Evolutionary conservation across 30 jellyfish, hydroid and myxozoan genomes (phyloP).

Genomic region (Catostylus mosaicus): DNA sequence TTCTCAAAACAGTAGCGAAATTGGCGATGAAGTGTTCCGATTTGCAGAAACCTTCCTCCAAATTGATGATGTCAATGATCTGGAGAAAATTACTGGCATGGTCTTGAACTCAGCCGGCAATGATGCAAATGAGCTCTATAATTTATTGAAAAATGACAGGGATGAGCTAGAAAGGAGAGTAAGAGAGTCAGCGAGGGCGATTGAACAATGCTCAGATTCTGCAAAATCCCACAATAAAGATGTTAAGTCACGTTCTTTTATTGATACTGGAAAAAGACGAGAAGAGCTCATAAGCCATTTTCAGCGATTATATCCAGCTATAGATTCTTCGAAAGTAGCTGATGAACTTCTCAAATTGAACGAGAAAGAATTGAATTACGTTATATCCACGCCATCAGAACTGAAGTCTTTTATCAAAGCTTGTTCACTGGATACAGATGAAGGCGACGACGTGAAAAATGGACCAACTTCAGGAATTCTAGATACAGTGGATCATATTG

Average conservation of each 20-base stretch:
- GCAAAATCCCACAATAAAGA: background rate
- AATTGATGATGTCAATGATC: constrained; percentile 13
- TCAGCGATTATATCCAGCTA: constrained; percentile 20
- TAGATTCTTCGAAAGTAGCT: constrained; percentile 28
- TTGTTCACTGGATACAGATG: background rate
- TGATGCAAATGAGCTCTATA: constrained; percentile 7
- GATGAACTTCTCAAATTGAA: constrained; percentile 49
- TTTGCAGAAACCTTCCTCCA: constrained; percentile 24
- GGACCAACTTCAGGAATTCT: constrained; percentile 26
- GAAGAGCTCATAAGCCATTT: constrained; percentile 45
- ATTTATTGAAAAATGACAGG: constrained; percentile 9
- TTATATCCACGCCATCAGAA: constrained; percentile 27
- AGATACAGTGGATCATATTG: constrained; percentile 17
- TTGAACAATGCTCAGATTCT: background rate
- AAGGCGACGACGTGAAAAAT: background rate
- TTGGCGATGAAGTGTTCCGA: constrained; percentile 44
- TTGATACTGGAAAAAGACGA: background rate
- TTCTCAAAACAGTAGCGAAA: constrained; percentile 7
- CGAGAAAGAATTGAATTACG: constrained; percentile 30
- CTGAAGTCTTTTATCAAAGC: constrained; percentile 17
- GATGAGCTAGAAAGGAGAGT: constrained; percentile 50
- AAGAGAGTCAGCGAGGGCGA: constrained; percentile 19
- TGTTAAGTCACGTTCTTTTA: background rate
- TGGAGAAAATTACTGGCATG: constrained; percentile 57
- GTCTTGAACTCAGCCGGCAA: constrained; percentile 16